phyloP scores from a whole-genome alignment of 2,888 invertebrate species.

The Tetramorium bicarinatum region DNA sequence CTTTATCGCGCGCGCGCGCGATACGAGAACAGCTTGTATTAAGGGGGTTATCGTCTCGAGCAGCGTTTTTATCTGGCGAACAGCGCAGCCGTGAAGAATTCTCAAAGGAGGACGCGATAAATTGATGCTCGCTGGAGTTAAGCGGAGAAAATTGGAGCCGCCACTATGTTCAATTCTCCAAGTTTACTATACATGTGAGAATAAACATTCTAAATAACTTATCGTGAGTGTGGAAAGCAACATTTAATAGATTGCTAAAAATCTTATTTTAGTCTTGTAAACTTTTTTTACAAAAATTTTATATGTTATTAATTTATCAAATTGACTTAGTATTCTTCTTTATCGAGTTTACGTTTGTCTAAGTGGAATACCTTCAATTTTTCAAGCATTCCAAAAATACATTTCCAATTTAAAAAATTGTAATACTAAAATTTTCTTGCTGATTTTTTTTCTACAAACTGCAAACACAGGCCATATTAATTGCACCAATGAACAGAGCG shows the following conservation, averaged over 20 bases:
- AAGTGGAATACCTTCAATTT: not conserved
- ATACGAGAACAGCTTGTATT: slow-evolving; percentile 54
- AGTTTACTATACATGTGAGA: not conserved
- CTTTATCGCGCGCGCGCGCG: slow-evolving; percentile 39
- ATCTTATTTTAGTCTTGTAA: not conserved
- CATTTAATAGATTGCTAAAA: not conserved
- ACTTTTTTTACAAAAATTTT: not conserved
- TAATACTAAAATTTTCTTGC: not conserved
- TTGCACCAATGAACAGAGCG: not conserved
- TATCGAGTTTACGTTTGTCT: not conserved
- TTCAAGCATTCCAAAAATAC: not conserved
- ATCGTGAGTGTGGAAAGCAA: not conserved
- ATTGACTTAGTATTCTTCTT: not conserved
- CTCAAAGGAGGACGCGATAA: slow-evolving; percentile 38
- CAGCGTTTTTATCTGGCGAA: slow-evolving; percentile 43
- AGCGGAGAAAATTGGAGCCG: slow-evolving; percentile 23
- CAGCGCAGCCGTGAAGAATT: slow-evolving; percentile 6
- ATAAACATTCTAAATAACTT: not conserved
- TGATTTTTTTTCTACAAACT: not conserved
- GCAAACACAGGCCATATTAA: not conserved
- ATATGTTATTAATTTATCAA: not conserved
- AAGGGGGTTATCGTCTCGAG: slow-evolving; percentile 48
- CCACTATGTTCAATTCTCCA: not conserved
- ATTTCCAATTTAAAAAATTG: not conserved
- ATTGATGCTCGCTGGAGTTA: slow-evolving; percentile 45